Conservation (phyloP, 2,888 invertebrate genomes). For the Coelinius sp. region DNA sequence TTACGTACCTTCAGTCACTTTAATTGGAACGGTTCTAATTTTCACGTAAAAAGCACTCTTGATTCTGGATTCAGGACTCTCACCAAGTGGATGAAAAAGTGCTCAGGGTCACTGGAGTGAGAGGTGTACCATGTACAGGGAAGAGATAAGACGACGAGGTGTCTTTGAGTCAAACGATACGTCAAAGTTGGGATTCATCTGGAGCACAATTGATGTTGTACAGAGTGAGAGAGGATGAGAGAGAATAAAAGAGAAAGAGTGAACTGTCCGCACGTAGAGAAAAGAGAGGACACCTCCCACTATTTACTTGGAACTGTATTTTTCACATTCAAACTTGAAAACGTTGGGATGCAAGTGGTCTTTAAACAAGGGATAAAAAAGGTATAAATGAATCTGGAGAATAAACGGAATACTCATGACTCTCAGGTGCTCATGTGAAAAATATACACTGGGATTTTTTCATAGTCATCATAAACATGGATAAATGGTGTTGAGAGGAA, state of each 20-base stretch:
- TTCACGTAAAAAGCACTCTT: conserved; percentile 7
- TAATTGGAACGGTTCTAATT: conserved; percentile 1
- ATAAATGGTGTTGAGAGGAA: neutral
- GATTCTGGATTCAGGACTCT: neutral
- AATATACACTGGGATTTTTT: neutral
- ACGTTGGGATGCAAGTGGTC: neutral
- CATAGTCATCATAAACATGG: neutral
- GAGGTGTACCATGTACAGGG: neutral
- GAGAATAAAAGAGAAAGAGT: neutral
- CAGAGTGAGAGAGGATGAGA: neutral
- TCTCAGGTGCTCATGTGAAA: neutral
- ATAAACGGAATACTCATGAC: neutral
- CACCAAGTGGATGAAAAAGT: neutral
- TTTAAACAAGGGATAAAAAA: neutral
- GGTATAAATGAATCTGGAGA: neutral
- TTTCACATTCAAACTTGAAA: neutral
- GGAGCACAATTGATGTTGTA: neutral
- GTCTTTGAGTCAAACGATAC: neutral
- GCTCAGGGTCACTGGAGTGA: neutral
- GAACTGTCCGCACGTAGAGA: neutral
- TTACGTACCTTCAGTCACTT: conserved; percentile 1
- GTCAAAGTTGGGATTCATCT: neutral
- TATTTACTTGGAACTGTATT: neutral
- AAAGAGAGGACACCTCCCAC: neutral
- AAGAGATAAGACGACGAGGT: neutral